Percentiles rank a stretch among this genome's conserved stretches.
Conservation (phyloP, 2,113 vertebrate species). For the Burhinus oedicnemus region DNA sequence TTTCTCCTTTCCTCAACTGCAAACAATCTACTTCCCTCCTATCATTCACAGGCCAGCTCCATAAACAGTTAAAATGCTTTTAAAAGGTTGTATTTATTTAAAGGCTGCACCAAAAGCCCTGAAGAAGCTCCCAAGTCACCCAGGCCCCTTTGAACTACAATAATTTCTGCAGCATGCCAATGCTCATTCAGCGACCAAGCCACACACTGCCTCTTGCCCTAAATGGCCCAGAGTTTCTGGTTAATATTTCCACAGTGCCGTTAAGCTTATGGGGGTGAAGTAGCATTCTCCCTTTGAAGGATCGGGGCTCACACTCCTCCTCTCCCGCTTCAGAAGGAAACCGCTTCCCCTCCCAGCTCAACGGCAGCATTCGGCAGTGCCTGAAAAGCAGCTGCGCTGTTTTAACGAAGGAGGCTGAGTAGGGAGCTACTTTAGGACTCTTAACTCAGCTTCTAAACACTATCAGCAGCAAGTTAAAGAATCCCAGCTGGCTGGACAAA, state of each 20-base stretch:
- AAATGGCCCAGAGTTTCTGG: neutral
- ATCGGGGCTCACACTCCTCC: neutral
- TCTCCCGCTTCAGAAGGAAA: neutral
- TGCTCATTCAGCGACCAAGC: neutral
- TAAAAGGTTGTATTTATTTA: neutral
- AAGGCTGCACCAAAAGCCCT: neutral
- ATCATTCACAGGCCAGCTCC: neutral
- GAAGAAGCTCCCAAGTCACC: neutral
- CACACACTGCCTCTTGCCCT: neutral
- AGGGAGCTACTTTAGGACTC: constrained; percentile 20
- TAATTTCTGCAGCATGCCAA: neutral
- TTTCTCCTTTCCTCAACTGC: neutral
- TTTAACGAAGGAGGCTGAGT: neutral
- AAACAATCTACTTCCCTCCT: neutral
- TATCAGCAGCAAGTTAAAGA: constrained; percentile 13
- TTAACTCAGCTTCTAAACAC: constrained; percentile 1
- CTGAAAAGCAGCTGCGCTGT: neutral
- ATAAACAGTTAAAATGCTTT: neutral
- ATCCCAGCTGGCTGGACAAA: constrained; percentile 50
- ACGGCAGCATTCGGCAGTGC: fast-evolving
- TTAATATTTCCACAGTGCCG: neutral
- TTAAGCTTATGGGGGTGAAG: neutral
- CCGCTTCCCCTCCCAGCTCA: neutral
- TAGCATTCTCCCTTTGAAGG: neutral
- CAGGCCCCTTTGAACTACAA: neutral